Base-by-base conservation (phyloP, 2,888 invertebrate genomes). In the Thecophora atra region DNA sequence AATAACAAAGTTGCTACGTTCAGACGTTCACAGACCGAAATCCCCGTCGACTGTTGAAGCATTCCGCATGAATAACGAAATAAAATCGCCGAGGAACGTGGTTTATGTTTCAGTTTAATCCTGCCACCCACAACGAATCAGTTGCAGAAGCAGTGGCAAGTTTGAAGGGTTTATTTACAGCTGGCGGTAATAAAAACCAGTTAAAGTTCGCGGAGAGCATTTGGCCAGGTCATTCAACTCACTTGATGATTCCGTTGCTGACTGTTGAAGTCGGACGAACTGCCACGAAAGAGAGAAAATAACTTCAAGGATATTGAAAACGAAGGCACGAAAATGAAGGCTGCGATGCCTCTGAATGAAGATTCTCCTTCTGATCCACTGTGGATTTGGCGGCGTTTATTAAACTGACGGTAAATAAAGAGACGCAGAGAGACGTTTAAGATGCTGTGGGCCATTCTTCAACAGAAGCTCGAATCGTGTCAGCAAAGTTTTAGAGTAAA, bases 211-310 rank as follows among this genome's bases (percentile, higher is more conserved):
- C 11, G 6, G 24, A 58, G 13, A 15, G 24, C 13, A 26, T 26
- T 28, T 24, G 58, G 58, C 15, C 26, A 15, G 58, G 58, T 58
- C 28, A 58, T 58, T 58, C 21, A 58, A 58, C 58, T 58, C 28
- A 11, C 58, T 24, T 28, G 58, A 15, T 8, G 28, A 11, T 47
- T 15, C 47, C n/a, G 47, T 17, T 5, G 6, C 47, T n/a, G 47
- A 15, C 11, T 47, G 47, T 47, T 47, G 5, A 11, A 47, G 13
- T 11, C 37, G 11, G 37, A 37, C 17, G 47, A 47, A 47, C 15
- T 47, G 47, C 47, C n/a, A 47, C 47, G 17, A 47, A 47, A 47
- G 5, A 47, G 6, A 15, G 11, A 37, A 1, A 11, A 47, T 0
- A 47, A 11, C 8, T 17, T 5, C 6, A 17, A 1, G 47, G 17